Evolutionary conservation across 2,888 invertebrate species (phyloP).

Genomic region (Drosophila tanythrix): DNA sequence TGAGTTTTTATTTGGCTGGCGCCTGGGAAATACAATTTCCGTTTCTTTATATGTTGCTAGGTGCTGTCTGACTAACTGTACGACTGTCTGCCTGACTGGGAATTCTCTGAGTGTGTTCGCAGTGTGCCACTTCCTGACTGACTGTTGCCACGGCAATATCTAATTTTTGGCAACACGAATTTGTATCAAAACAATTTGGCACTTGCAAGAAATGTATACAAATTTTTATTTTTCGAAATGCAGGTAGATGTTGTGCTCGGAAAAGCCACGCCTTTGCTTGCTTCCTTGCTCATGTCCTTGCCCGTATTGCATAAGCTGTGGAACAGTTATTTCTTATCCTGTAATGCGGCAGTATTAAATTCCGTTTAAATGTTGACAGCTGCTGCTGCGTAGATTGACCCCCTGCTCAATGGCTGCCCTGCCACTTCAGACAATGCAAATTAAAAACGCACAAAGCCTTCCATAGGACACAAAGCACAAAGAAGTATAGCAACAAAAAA

Average conservation of each 20-base stretch:
- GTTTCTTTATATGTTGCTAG: slow-evolving; percentile 51
- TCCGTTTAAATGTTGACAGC: slow-evolving; percentile 51
- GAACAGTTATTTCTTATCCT: slow-evolving; percentile 15
- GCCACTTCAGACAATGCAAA: slow-evolving; percentile 56
- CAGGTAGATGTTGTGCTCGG: slow-evolving; percentile 20
- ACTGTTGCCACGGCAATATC: slow-evolving; percentile 17
- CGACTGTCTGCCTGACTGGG: background rate
- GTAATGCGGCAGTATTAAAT: slow-evolving; percentile 30
- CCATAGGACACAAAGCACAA: slow-evolving; percentile 23
- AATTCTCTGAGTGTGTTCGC: slow-evolving; percentile 2
- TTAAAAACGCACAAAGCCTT: slow-evolving; percentile 52
- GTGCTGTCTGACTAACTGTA: slow-evolving; percentile 5
- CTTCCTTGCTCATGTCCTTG: background rate
- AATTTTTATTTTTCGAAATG: background rate
- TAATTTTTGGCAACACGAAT: slow-evolving; percentile 22
- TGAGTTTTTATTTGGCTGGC: slow-evolving; percentile 32
- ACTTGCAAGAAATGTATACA: slow-evolving; percentile 43
- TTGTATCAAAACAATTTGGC: slow-evolving; percentile 18
- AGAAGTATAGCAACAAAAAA: slow-evolving; percentile 1
- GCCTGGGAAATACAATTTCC: slow-evolving; percentile 70
- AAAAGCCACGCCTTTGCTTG: slow-evolving; percentile 33
- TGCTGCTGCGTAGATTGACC: slow-evolving; percentile 11
- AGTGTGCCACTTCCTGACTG: slow-evolving; percentile 34
- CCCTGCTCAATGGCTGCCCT: slow-evolving; percentile 9
- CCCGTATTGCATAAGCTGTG: slow-evolving; percentile 13